Evolutionary conservation across 2,113 vertebrate species (phyloP).

Genomic region (Podocnemis expansa): DNA sequence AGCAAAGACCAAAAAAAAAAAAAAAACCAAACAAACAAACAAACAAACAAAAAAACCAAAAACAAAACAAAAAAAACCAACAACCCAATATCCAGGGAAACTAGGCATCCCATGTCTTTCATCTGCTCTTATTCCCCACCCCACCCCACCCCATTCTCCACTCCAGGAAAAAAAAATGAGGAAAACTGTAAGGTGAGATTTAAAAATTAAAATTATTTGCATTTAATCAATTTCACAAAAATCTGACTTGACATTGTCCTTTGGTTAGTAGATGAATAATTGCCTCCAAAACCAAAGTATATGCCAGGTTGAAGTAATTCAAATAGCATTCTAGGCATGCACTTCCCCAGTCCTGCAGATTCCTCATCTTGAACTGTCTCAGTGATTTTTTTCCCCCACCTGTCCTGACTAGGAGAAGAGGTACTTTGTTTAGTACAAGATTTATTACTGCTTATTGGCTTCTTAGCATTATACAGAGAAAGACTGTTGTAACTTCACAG

Average conservation of each 20-base stretch:
- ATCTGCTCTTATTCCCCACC: neutral
- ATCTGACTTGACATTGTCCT: neutral
- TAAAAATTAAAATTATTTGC: neutral
- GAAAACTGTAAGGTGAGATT: neutral
- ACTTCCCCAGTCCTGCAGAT: neutral
- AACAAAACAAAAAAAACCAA: neutral
- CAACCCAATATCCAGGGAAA: neutral
- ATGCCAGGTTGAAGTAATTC: neutral
- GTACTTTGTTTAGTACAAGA: neutral
- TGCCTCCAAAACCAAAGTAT: neutral
- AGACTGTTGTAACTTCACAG: neutral
- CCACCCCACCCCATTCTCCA: neutral
- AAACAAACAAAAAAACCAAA: too few species aligned
- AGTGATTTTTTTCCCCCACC: neutral
- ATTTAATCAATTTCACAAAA: neutral
- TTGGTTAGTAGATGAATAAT: neutral
- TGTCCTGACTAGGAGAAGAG: neutral
- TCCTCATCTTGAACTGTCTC: neutral
- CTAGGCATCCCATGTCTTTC: neutral
- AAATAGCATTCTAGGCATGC: neutral
- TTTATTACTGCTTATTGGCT: neutral
- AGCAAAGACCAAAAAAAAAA: neutral
- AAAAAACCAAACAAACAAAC: neutral
- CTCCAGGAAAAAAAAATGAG: fast-evolving
- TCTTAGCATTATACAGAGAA: neutral